A percentile compares a stretch with the other conserved stretches of the same genome.
These are phyloP conservation scores for Drosophila fulvimacula DNA, from an alignment of 2,888 invertebrate genomes.

Conservation along the genomic window DNA sequence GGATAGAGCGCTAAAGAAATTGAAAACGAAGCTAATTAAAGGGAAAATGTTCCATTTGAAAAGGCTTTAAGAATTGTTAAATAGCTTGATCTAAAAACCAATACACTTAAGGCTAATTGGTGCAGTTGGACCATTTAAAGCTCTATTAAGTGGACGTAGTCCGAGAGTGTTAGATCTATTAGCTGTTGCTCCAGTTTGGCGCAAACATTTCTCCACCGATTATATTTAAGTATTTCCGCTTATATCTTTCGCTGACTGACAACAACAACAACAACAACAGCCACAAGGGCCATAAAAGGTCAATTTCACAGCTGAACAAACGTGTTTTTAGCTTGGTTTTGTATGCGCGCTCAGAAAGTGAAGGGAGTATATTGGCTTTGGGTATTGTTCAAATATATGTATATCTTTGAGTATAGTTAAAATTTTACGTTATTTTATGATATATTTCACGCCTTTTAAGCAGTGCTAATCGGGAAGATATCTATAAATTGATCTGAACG, in stretches of 20 bases:
- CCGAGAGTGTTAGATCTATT: conserved; percentile 12
- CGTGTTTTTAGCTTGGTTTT: conserved; percentile 42
- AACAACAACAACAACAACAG: conserved; percentile 6
- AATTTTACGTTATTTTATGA: background rate
- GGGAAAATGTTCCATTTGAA: background rate
- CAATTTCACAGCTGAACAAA: conserved; percentile 75
- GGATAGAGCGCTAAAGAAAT: background rate
- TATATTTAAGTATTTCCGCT: conserved; percentile 62
- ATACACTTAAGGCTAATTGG: conserved; percentile 21
- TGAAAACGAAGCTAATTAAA: background rate
- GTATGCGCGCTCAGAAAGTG: conserved; percentile 16
- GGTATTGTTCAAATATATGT: background rate
- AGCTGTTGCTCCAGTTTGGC: conserved; percentile 26
- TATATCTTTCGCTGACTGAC: conserved; percentile 36
- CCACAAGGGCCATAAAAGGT: conserved; percentile 65
- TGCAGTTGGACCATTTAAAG: conserved; percentile 19
- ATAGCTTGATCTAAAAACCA: background rate
- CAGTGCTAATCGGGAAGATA: too few species aligned
- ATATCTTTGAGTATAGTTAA: background rate
- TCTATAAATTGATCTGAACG: background rate
- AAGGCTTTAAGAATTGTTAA: background rate
- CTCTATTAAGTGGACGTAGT: conserved; percentile 37
- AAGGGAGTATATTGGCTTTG: background rate
- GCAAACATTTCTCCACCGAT: conserved; percentile 32
- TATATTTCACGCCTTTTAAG: too few species aligned